Conservation (phyloP, 1,140 invertebrate genomes). For the Drosophila erecta region DNA sequence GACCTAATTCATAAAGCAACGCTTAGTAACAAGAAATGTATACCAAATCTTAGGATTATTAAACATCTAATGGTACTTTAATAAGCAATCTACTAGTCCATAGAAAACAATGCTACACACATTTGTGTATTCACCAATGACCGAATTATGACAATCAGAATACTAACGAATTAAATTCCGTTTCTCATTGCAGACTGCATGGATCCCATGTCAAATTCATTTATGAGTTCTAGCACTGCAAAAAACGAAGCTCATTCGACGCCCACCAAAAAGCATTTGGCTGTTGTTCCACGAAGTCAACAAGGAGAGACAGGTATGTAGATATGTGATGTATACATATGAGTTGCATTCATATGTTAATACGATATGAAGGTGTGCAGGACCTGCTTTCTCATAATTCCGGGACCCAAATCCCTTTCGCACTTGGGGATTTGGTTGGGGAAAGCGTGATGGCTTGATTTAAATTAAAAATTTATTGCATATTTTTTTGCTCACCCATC, state of each 20-base stretch:
- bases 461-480: conserved; percentile 83
- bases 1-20: no score
- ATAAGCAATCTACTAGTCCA: no score
- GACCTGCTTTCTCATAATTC: conserved; percentile 3
- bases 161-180: neutral
- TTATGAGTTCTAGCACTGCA: conserved; percentile 25
- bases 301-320: conserved; percentile 31
- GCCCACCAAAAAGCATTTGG: conserved; percentile 31
- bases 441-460: conserved; percentile 65
- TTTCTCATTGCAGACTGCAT: conserved; percentile 20
- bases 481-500: conserved; percentile 66
- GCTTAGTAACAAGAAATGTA: no score
- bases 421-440: conserved; percentile 1
- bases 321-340: neutral
- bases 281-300: conserved; percentile 18
- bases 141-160: neutral
- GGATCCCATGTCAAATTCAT: conserved; percentile 30
- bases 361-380: conserved; percentile 16
- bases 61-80: no score
- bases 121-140: no score
- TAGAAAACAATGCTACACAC: no score
- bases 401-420: conserved; percentile 21
- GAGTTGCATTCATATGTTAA: conserved; percentile 70
- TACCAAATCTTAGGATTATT: no score
- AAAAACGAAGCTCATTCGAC: conserved; percentile 19